These are phyloP conservation scores for Catagonus wagneri DNA, from an alignment of 2,113 vertebrate genomes.

Conservation along the genomic window DNA sequence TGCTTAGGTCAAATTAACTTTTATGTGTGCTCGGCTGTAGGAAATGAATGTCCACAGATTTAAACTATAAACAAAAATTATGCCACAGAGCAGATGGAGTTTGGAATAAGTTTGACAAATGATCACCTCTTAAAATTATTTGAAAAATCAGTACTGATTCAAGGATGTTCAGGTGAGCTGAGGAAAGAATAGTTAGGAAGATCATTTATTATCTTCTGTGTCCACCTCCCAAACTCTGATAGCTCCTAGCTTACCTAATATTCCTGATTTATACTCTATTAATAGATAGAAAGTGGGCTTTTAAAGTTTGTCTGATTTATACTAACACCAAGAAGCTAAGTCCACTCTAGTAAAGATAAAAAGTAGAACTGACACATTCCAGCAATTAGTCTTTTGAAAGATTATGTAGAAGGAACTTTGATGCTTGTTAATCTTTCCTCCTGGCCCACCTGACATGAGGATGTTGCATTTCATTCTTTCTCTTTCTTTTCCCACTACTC, in stretches of 20 bases:
- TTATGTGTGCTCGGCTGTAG: conserved; percentile 1
- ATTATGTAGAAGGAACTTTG: not conserved
- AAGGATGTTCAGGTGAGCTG: not conserved
- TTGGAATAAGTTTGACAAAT: conserved; percentile 31
- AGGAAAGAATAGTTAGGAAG: not conserved
- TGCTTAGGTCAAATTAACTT: conserved; percentile 35
- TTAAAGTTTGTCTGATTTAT: not conserved
- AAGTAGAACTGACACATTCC: not conserved
- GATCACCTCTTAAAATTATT: not conserved
- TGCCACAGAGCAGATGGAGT: not conserved
- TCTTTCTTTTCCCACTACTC: not conserved
- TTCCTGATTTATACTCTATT: not conserved
- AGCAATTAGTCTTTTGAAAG: conserved; percentile 21
- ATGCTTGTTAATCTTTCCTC: not conserved
- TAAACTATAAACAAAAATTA: conserved; percentile 56
- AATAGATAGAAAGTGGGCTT: not conserved
- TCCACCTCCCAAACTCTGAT: not conserved
- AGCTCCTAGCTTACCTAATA: not conserved
- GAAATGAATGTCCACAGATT: conserved; percentile 37
- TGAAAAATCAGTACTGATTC: conserved; percentile 25
- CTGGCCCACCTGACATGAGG: not conserved
- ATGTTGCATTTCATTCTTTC: not conserved
- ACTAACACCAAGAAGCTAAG: not conserved
- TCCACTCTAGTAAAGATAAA: not conserved
- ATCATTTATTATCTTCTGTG: not conserved